These are phyloP conservation scores for Gryon sp. DNA, from an alignment of 1,140 invertebrate genomes.

Conservation along the genomic window DNA sequence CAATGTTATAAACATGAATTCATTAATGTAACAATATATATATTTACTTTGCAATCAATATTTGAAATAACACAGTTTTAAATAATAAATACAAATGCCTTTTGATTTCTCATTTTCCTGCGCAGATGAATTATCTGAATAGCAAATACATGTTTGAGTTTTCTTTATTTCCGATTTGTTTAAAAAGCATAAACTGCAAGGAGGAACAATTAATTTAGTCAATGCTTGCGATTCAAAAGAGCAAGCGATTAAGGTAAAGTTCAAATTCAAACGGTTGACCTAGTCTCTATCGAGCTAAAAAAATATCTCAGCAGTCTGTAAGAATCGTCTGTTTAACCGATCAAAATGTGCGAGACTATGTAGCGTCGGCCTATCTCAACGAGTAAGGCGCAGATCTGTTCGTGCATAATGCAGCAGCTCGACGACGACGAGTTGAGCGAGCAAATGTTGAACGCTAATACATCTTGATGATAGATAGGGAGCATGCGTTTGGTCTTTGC, in stretches of 20 bases:
- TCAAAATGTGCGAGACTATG: constrained; percentile 35
- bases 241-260: constrained; percentile 39
- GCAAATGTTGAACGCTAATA: constrained; percentile 79
- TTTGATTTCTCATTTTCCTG: no score
- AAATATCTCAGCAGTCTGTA: constrained; percentile 33
- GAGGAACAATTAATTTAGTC: constrained; percentile 14
- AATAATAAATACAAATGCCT: no score
- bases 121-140: no score
- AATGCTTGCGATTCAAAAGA: constrained; percentile 4
- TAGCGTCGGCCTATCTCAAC: constrained; percentile 50
- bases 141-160: no score
- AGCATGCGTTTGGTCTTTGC: constrained; percentile 78
- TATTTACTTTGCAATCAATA: no score
- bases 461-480: constrained; percentile 79
- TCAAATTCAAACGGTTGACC: constrained; percentile 42
- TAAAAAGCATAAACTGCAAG: no score
- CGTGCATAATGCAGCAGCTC: constrained; percentile 78
- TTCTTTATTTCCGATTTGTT: no score
- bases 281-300: constrained; percentile 27
- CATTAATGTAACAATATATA: no score
- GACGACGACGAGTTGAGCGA: constrained; percentile 73
- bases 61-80: no score
- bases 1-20: no score
- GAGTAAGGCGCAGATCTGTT: constrained; percentile 58
- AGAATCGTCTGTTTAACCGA: constrained; percentile 53